Evolutionary conservation across 2,113 vertebrate species (phyloP).

Genomic region (Python bivittatus): DNA sequence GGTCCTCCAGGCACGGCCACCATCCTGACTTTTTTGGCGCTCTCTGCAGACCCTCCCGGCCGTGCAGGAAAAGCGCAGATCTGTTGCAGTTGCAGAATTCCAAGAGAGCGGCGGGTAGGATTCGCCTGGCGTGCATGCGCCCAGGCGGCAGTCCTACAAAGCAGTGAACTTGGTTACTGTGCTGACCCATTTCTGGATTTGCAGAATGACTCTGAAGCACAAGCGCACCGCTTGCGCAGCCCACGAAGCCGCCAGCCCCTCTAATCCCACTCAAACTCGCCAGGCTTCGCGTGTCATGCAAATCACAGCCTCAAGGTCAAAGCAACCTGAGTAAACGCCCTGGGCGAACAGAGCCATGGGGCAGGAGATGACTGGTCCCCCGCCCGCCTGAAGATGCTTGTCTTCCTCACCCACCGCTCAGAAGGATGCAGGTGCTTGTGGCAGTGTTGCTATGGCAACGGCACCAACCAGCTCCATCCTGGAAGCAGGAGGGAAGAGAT

Average conservation of each 20-base stretch:
- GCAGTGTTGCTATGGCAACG: neutral
- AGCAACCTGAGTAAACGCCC: neutral
- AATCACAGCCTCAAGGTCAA: neutral
- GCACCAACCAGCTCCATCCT: neutral
- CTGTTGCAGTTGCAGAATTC: neutral
- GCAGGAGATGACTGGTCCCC: neutral
- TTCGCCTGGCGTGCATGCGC: accelerated
- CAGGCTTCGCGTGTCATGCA: neutral
- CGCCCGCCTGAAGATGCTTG: neutral
- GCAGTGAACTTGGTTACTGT: neutral
- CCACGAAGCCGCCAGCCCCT: neutral
- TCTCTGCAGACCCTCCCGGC: neutral
- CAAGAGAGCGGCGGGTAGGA: neutral
- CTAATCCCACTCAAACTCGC: neutral
- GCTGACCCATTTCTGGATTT: neutral
- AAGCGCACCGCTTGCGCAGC: neutral
- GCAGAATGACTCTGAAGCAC: neutral
- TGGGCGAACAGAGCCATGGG: neutral
- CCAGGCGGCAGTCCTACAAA: neutral
- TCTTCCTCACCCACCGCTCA: neutral
- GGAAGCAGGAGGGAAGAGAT: neutral
- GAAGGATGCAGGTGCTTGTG: neutral
- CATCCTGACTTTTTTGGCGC: no score
- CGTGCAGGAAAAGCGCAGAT: neutral
- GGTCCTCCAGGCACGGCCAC: no score